Conservation (phyloP, 1,140 invertebrate genomes). For the Brachionus rotundiformis region DNA sequence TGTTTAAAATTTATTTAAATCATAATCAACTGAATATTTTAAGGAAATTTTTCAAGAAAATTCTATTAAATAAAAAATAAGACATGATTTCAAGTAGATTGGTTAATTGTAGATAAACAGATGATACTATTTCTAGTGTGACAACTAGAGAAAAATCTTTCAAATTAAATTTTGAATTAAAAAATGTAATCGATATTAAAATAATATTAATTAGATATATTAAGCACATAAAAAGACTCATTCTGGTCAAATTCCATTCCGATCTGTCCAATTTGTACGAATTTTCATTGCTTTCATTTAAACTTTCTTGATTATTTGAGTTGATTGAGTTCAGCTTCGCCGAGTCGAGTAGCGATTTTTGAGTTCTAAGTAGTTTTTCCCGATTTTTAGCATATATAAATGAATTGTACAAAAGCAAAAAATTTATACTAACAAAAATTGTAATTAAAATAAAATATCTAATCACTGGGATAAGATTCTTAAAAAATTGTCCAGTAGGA, state of each 20-base stretch:
- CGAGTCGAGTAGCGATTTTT: background rate
- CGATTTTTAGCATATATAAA: background rate
- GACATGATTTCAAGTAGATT: slow-evolving; percentile 16
- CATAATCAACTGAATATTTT: background rate
- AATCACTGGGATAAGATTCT: slow-evolving; percentile 6
- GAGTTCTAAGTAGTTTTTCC: background rate
- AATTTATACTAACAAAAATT: background rate
- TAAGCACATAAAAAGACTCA: slow-evolving; percentile 30
- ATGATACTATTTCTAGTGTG: background rate
- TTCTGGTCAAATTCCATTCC: slow-evolving; percentile 34
- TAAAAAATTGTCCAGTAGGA: background rate
- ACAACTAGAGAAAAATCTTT: slow-evolving; percentile 5
- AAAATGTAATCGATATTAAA: background rate
- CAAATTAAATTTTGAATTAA: slow-evolving; percentile 29
- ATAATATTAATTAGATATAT: slow-evolving; percentile 19
- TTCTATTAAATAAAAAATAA: slow-evolving; percentile 39
- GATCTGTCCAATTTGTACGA: slow-evolving; percentile 8
- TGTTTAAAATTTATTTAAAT: no score
- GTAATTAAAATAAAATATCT: background rate
- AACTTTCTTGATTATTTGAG: background rate
- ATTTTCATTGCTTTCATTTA: background rate
- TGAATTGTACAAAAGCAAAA: background rate
- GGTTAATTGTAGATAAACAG: background rate
- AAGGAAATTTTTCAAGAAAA: background rate
- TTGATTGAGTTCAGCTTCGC: background rate